A percentile compares a stretch with the other conserved stretches of the same genome.
phyloP scores from a whole-genome alignment of 2,888 invertebrate genomes.

The Aphidoletes aphidimyza region DNA sequence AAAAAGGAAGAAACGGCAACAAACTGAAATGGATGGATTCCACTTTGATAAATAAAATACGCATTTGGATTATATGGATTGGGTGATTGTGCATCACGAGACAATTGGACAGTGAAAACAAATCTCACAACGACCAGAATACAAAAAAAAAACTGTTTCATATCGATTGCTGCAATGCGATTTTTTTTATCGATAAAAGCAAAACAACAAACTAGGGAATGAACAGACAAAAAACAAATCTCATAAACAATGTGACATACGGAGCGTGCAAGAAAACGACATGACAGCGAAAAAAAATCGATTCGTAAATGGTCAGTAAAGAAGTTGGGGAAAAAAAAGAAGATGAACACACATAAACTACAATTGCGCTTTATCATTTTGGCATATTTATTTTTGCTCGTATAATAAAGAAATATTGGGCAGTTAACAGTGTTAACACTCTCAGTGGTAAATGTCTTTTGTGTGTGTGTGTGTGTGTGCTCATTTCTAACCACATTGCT shows the following conservation, averaged over 20 bases:
- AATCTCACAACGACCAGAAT: neutral
- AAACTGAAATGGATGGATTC: slow-evolving; percentile 16
- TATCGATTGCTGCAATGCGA: slow-evolving; percentile 23
- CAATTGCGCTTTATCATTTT: slow-evolving; percentile 41
- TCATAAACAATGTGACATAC: slow-evolving; percentile 47
- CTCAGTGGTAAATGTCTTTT: too few relatives aligned
- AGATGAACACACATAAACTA: neutral
- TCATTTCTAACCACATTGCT: slow-evolving; percentile 1
- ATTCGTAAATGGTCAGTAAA: neutral
- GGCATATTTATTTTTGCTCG: slow-evolving; percentile 43
- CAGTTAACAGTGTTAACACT: slow-evolving; percentile 20
- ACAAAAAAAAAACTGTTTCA: neutral
- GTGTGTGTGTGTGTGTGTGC: neutral
- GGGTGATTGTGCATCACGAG: neutral
- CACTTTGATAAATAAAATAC: slow-evolving; percentile 51
- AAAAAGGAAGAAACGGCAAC: neutral
- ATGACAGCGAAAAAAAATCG: neutral
- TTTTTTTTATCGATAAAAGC: slow-evolving; percentile 17
- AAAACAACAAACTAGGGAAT: neutral
- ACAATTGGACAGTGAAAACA: slow-evolving; percentile 11
- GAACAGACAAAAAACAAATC: slow-evolving; percentile 1
- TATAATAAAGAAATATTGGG: slow-evolving; percentile 46
- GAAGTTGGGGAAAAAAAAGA: neutral
- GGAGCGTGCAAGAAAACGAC: slow-evolving; percentile 8
- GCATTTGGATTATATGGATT: slow-evolving; percentile 19